Conservation (phyloP, 2,113 vertebrate genomes). For the Stomatorhinus ivindoensis region DNA sequence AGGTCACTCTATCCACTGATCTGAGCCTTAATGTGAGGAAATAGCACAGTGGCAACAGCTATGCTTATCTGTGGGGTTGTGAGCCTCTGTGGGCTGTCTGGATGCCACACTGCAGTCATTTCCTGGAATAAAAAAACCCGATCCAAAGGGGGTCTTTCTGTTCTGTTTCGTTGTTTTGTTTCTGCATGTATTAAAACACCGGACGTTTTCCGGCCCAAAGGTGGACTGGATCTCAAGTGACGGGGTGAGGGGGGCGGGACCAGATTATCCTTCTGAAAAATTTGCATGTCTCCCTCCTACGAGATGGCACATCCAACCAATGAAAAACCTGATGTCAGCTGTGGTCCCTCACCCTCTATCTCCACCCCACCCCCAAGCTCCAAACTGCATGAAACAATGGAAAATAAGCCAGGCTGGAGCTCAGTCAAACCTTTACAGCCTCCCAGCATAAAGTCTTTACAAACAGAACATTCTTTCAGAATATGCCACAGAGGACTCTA, state of each 20-base stretch:
- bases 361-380: slow-evolving; percentile 20
- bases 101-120: background rate
- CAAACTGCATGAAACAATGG: slow-evolving; percentile 50
- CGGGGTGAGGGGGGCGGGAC: background rate
- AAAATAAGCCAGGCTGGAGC: slow-evolving; percentile 48
- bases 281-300: background rate
- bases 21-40: background rate
- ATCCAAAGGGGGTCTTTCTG: background rate
- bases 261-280: background rate
- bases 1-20: background rate
- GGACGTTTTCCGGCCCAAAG: background rate
- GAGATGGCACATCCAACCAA: slow-evolving; percentile 39
- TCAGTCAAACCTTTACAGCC: slow-evolving; percentile 51
- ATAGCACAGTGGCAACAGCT: background rate
- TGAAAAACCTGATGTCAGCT: slow-evolving; percentile 44
- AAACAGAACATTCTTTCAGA: slow-evolving; percentile 36
- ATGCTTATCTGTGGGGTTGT: background rate
- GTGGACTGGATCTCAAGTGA: no score
- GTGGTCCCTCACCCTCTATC: background rate
- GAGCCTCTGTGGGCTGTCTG: background rate
- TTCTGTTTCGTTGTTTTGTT: background rate
- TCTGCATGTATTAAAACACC: background rate
- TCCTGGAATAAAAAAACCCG: background rate
- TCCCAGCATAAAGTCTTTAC: slow-evolving; percentile 43
- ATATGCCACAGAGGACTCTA: slow-evolving; percentile 18